phyloP scores from a whole-genome alignment of 2,113 vertebrate species.

The Vanacampus margaritifer region DNA sequence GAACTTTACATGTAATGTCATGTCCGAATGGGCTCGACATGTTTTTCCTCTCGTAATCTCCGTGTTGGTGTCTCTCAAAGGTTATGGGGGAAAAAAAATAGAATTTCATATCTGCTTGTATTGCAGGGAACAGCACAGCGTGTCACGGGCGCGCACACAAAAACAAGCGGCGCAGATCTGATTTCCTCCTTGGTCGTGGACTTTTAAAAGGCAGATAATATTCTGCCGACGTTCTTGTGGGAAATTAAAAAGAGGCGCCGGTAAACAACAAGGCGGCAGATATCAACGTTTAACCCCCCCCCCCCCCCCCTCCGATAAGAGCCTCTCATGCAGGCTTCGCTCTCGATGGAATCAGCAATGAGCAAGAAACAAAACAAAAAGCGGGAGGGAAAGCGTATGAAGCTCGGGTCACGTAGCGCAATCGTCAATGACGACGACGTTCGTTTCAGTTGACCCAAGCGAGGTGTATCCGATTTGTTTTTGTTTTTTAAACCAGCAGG shows the following conservation, averaged over 20 bases:
- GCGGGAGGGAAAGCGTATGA: background rate
- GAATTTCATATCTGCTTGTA: background rate
- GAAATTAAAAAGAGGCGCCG: conserved; percentile 1
- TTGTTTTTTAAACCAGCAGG: too few species aligned
- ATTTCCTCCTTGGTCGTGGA: background rate
- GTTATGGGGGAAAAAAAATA: background rate
- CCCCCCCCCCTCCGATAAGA: background rate
- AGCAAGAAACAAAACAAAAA: background rate
- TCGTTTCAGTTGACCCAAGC: too few species aligned
- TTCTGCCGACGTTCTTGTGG: conserved; percentile 1
- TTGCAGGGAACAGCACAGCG: background rate
- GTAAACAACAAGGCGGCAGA: background rate
- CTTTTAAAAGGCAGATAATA: conserved; percentile 7
- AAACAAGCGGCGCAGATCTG: background rate
- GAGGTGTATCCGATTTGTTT: too few species aligned
- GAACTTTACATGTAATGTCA: background rate
- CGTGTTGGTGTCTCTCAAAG: background rate
- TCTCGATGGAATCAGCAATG: background rate
- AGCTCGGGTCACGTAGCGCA: background rate
- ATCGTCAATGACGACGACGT: too few species aligned
- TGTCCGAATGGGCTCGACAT: background rate
- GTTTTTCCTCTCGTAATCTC: background rate
- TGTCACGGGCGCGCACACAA: too few species aligned
- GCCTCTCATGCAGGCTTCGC: background rate
- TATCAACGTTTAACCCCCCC: background rate